Evolutionary conservation across 2,888 invertebrate species (phyloP).

Genomic region (Synergus umbraculus): DNA sequence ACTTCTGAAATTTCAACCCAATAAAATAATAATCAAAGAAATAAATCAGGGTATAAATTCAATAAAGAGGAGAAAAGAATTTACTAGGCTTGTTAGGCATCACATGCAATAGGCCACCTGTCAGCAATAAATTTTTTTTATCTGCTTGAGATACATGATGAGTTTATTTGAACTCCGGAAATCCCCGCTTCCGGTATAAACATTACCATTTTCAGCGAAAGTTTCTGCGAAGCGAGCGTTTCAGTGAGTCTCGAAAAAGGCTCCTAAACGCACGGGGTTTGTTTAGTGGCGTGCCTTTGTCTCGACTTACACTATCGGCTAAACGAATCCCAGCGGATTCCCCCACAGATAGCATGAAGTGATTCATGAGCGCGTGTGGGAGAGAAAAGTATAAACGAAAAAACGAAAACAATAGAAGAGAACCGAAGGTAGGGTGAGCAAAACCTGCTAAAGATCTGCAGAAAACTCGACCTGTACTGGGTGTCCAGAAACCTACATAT

Average conservation of each 20-base stretch:
- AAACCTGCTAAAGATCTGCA: conserved; percentile 26
- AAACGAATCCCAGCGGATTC: conserved; percentile 59
- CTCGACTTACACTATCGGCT: conserved; percentile 50
- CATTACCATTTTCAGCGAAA: not conserved
- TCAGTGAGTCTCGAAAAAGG: not conserved
- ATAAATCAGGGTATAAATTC: not conserved
- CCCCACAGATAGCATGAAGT: conserved; percentile 53
- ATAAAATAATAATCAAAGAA: not conserved
- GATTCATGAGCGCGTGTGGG: conserved; percentile 54
- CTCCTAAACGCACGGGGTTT: conserved; percentile 39
- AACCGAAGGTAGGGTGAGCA: not conserved
- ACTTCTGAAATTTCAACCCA: no score
- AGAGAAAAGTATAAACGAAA: conserved; percentile 16
- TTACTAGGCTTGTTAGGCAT: not conserved
- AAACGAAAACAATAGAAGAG: not conserved
- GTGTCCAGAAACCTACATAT: not conserved
- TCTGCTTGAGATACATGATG: not conserved
- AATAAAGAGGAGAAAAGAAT: not conserved
- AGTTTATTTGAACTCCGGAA: not conserved
- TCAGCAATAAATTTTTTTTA: not conserved
- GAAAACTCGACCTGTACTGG: not conserved
- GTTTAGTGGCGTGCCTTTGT: conserved; percentile 54
- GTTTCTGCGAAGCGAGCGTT: not conserved
- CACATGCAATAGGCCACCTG: not conserved
- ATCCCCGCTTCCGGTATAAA: not conserved